Evolutionary conservation across 2,797 vertebrate genomes (phyloP).

Genomic region (Echiichthys vipera): DNA sequence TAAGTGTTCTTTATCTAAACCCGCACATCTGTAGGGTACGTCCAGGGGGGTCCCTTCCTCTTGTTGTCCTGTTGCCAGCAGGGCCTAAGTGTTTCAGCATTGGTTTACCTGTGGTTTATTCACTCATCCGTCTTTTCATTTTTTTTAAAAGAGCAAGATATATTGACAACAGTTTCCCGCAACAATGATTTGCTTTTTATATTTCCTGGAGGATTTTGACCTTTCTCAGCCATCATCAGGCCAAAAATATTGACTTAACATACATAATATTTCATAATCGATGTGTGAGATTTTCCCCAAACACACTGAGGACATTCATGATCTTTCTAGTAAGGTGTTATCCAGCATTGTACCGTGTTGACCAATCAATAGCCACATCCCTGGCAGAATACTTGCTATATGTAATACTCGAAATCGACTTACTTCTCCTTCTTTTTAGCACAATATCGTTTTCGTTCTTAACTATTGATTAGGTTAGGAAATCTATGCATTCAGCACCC

Average conservation of each 20-base stretch:
- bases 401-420: background rate
- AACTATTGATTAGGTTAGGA: background rate
- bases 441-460: background rate
- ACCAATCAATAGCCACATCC: background rate
- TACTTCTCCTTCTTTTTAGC: background rate
- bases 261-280: background rate
- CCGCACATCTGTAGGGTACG: background rate
- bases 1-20: background rate
- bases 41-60: background rate
- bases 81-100: background rate
- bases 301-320: background rate
- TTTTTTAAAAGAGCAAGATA: background rate
- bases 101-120: conserved; percentile 9
- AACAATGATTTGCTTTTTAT: background rate
- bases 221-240: conserved; percentile 2
- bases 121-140: conserved; percentile 26
- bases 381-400: background rate
- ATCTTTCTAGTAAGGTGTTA: background rate
- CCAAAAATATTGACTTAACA: background rate
- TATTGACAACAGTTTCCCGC: conserved; percentile 13
- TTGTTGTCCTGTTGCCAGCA: conserved; percentile 4
- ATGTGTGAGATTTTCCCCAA: background rate
- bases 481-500: too few relatives aligned
- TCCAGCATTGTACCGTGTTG: background rate
- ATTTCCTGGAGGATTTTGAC: background rate